These are phyloP conservation scores for Listrodromus nycthemerus DNA, from an alignment of 2,888 invertebrate species.

Conservation along the genomic window DNA sequence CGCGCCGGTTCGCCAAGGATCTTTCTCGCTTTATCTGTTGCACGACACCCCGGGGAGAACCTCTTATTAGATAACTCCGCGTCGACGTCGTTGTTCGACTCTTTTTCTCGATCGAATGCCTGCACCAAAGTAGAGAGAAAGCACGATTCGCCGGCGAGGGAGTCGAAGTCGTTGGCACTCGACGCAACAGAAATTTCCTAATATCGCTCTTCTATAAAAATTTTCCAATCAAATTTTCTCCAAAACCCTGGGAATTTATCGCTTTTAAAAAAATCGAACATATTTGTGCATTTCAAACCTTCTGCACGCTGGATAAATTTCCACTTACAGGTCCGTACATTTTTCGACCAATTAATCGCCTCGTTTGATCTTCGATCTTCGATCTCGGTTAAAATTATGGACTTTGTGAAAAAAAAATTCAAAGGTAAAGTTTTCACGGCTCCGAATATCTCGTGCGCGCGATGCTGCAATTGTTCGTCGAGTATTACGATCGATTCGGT, in stretches of 20 bases:
- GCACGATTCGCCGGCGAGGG: background rate
- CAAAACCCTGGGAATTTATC: background rate
- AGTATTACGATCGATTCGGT: background rate
- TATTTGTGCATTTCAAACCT: background rate
- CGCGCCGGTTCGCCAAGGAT: slow-evolving; percentile 52
- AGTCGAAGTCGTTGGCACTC: slow-evolving; percentile 3
- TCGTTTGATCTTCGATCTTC: too few relatives aligned
- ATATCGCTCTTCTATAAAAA: background rate
- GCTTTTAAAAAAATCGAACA: background rate
- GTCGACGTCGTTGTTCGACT: background rate
- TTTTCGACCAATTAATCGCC: background rate
- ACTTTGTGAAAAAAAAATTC: background rate
- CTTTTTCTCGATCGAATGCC: background rate
- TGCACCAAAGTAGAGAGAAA: slow-evolving; percentile 14
- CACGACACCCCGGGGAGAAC: background rate
- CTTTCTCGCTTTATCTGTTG: slow-evolving; percentile 11
- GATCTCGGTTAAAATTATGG: background rate
- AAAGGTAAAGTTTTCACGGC: background rate
- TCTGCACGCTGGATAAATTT: background rate
- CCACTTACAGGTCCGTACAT: background rate
- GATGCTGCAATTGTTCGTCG: background rate
- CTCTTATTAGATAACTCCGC: slow-evolving; percentile 40
- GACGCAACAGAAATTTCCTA: background rate
- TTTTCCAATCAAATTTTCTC: background rate
- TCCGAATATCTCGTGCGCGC: background rate